A percentile compares a stretch with the other conserved stretches of the same genome.
phyloP scores from a whole-genome alignment of 2,797 vertebrate species.

The Chaenodraco wilsoni region DNA sequence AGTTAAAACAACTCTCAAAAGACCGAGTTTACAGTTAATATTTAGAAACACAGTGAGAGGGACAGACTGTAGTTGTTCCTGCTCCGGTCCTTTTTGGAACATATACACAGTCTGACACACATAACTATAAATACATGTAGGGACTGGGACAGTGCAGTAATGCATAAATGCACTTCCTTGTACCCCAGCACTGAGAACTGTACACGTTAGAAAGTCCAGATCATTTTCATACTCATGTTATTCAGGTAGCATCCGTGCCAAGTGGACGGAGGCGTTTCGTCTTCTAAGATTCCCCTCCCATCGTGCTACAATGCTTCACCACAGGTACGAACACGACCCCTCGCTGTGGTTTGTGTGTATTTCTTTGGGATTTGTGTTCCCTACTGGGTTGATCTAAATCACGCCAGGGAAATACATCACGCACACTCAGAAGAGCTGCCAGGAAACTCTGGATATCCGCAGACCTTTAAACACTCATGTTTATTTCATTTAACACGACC shows the following conservation, averaged over 20 bases:
- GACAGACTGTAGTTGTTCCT: background rate
- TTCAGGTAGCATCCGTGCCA: slow-evolving; percentile 15
- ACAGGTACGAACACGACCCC: slow-evolving; percentile 10
- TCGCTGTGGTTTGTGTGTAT: slow-evolving; percentile 20
- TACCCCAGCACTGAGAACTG: background rate
- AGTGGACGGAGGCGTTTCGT: slow-evolving; percentile 15
- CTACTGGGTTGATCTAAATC: background rate
- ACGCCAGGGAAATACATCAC: background rate
- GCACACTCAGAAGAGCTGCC: slow-evolving; percentile 7
- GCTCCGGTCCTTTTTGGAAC: background rate
- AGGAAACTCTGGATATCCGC: slow-evolving; percentile 8
- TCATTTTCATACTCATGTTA: slow-evolving; percentile 38
- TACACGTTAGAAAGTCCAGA: background rate
- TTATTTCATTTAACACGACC: slow-evolving; percentile 1
- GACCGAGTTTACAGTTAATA: background rate
- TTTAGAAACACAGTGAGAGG: background rate
- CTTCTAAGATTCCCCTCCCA: slow-evolving; percentile 18
- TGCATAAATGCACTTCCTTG: background rate
- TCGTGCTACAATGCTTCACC: slow-evolving; percentile 19
- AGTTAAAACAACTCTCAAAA: background rate
- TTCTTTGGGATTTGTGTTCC: background rate
- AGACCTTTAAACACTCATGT: background rate
- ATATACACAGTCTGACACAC: background rate
- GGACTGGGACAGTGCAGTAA: background rate
- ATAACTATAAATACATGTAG: background rate